phyloP scores from a whole-genome alignment of 2,797 vertebrate species.

The Pseudochaenichthys georgianus region DNA sequence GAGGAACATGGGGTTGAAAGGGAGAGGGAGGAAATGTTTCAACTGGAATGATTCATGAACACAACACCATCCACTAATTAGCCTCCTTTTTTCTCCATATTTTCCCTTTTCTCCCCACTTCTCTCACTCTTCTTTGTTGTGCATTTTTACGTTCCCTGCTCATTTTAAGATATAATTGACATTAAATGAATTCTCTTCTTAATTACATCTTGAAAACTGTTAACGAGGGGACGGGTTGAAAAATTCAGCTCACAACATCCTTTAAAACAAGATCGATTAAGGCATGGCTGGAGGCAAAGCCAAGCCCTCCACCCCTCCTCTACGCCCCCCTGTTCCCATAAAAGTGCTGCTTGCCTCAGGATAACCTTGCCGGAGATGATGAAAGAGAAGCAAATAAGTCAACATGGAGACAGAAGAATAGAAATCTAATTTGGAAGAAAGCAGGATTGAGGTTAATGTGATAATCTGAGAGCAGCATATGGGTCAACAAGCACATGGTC shows the following conservation, averaged over 20 bases:
- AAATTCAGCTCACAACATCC: constrained; percentile 76
- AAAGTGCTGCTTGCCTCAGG: constrained; percentile 77
- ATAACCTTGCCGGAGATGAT: constrained; percentile 83
- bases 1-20: constrained; percentile 54
- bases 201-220: constrained; percentile 83
- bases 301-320: constrained; percentile 32
- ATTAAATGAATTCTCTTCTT: constrained; percentile 77
- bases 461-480: constrained; percentile 41
- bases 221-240: constrained; percentile 81
- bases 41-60: constrained; percentile 72
- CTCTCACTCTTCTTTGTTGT: constrained; percentile 55
- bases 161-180: constrained; percentile 76
- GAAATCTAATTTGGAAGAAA: constrained; percentile 74
- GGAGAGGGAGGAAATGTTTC: constrained; percentile 65
- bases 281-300: constrained; percentile 67
- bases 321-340: constrained; percentile 71
- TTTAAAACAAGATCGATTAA: constrained; percentile 82
- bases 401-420: constrained; percentile 71
- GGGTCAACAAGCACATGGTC: constrained; percentile 42
- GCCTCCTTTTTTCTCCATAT: constrained; percentile 35
- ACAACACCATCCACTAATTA: constrained; percentile 73
- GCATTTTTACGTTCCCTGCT: constrained; percentile 44
- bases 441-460: constrained; percentile 67
- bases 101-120: neutral
- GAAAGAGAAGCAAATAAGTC: constrained; percentile 80